phyloP scores from a whole-genome alignment of 2,113 vertebrate species.

The Pseudorhombus dupliciocellatus region DNA sequence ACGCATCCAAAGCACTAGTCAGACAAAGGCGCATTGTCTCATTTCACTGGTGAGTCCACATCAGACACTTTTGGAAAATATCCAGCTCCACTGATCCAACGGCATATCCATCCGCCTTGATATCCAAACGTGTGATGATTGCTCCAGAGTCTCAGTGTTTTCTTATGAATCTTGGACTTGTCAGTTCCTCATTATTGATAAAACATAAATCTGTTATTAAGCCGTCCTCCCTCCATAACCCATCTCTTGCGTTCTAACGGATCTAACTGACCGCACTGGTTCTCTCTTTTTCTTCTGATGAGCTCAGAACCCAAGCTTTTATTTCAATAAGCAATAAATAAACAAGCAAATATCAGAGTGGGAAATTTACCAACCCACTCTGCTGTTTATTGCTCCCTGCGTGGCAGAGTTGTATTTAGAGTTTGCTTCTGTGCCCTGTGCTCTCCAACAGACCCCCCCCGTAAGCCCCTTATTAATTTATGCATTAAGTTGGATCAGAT shows the following conservation, averaged over 20 bases:
- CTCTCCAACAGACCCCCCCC: constrained; percentile 22
- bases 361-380: constrained; percentile 56
- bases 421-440: constrained; percentile 14
- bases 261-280: constrained; percentile 7
- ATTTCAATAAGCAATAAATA: constrained; percentile 54
- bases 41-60: not conserved
- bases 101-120: not conserved
- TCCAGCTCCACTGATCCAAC: not conserved
- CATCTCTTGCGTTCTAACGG: not conserved
- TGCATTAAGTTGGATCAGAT: constrained; percentile 79
- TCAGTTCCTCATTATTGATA: constrained; percentile 53
- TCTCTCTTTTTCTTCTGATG: not conserved
- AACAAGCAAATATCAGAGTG: constrained; percentile 48
- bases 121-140: not conserved
- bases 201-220: constrained; percentile 21
- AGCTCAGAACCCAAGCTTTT: not conserved
- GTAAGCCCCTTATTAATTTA: constrained; percentile 71
- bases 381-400: constrained; percentile 53
- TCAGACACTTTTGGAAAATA: not conserved
- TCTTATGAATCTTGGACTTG: constrained; percentile 28
- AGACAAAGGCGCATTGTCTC: constrained; percentile 4
- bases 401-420: constrained; percentile 25
- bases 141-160: not conserved
- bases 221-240: not conserved
- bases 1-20: constrained; percentile 11